Base-by-base conservation (phyloP, 2,797 vertebrate species). In the Characodon lateralis region DNA sequence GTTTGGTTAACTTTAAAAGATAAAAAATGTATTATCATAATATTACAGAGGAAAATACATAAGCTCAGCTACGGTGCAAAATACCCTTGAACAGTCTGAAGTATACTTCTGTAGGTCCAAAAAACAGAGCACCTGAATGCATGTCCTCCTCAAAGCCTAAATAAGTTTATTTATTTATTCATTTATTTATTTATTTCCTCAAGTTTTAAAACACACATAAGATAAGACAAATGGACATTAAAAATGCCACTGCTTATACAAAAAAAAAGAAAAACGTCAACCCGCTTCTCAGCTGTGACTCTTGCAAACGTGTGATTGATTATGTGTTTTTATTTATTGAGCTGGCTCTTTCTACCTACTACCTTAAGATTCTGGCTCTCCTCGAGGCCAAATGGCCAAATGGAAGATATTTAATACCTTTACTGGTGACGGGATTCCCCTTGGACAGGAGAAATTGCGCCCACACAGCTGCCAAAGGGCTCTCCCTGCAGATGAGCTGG, bases 401-500 rank as follows among this genome's bases (percentile, higher is more conserved):
- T 93, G 83, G 87, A 89, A 87, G 91, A 92, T 85, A 91, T 94
- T 90, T 89, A 92, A 92, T 92, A 93, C 86, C 61, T 91, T 90
- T 74, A 86, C 75, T 82, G 89, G 79, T 90, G 89, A 91, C 61
- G 69, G 85, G 92, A 92, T 92, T 93, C 90, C 91, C 89, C 90
- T 90, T 90, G 86, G 92, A 91, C 69, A 65, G 78, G 78, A 90
- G 74, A 73, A 83, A 86, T 71, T 84, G 56, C 61, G 53, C 80
- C 74, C 68, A 78, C 77, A 68, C 65, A 82, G 80, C 87, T 89
- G 91, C 93, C 92, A 90, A 84, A 87, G 89, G 91, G 90, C 87
- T 95, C 86, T 94, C 91, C 89, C 93, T 88, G 82, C 86, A 93
- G 91, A 93, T 92, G 91, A 92, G 90, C 82, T 72, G 85, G 93